phyloP scores from a whole-genome alignment of 2,113 vertebrate genomes.

The Hemicordylus capensis region DNA sequence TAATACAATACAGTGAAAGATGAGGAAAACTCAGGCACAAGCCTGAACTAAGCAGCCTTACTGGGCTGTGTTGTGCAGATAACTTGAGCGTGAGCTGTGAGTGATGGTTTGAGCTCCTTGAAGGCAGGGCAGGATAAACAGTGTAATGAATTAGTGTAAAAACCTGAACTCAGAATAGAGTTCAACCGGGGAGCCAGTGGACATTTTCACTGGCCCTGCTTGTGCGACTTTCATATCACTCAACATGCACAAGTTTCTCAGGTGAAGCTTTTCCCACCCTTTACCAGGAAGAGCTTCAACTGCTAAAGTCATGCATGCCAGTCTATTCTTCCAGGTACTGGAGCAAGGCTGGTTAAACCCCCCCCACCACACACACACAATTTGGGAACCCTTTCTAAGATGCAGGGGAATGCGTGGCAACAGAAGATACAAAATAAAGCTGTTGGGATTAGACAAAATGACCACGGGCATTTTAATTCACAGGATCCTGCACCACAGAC shows the following conservation, averaged over 20 bases:
- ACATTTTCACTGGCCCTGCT: neutral
- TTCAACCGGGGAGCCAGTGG: too few species aligned
- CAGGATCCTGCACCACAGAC: conserved; percentile 67
- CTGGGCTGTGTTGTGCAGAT: too few species aligned
- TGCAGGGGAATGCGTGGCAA: neutral
- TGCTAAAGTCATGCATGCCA: neutral
- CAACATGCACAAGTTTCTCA: neutral
- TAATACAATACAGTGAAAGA: too few species aligned
- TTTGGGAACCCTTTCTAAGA: neutral
- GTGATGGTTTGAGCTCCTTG: too few species aligned
- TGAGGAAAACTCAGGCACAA: too few species aligned
- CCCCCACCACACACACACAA: neutral
- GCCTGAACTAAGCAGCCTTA: too few species aligned
- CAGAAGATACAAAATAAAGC: conserved; percentile 24
- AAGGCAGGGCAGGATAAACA: too few species aligned
- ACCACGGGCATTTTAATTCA: conserved; percentile 58
- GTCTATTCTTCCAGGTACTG: neutral
- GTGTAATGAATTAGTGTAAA: too few species aligned
- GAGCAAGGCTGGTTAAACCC: neutral
- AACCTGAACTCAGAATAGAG: too few species aligned
- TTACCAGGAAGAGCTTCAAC: too few species aligned
- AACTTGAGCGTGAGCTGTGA: too few species aligned
- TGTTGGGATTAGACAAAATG: conserved; percentile 46
- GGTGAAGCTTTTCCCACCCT: too few species aligned
- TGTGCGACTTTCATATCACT: neutral